Evolutionary conservation across 2,888 invertebrate genomes (phyloP), one percentile per base, ranked within the genome.

Genomic region (Cheilosia variabilis): DNA sequence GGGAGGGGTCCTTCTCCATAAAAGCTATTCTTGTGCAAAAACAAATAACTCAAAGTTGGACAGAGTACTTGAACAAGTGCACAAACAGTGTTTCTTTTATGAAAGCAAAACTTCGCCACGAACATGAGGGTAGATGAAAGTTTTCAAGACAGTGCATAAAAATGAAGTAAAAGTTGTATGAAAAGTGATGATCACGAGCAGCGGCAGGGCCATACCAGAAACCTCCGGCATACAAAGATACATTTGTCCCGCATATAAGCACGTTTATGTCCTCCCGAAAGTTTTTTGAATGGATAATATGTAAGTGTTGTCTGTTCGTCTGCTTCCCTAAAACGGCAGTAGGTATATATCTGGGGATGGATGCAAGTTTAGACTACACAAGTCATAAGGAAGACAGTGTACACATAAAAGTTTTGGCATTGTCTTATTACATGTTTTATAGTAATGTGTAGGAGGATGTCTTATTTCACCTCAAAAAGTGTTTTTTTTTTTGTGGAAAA

Each of bases 351-450:
- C 13, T 37, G 37, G 37, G 31, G 31, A n/a, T 73, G 65, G n/a
- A 22, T 83, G 66, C 43, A 76, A 86, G 71, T 71, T 76, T 34
- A 62, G 43, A 72, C 71, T 72, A 76, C 84, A 81, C 72, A 80
- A 84, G 84, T 84, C 84, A 84, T 84, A 80, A 76, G 65, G 53
- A 75, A 79, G 79, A 79, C 60, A 62, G 34, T 75, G 45, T 45
- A 9, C 41, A 45, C 50, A 79, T 43, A 71, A 76, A 81, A 71
- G 68, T 86, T 81, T 31, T 86, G 15, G 53, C 60, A 76, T 81
- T 86, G 81, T 86, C 50, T 60, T 71, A 71, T 72, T 55, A 66
- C 65, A 69, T 81, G 71, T 80, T 86, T 80, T 81, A 80, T 75
- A 37, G 37, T 37, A 13, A 13, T 13, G 10, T 37, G 37, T 13